phyloP scores from a whole-genome alignment of 2,888 invertebrate genomes.

The Acanthosepion lycidas region DNA sequence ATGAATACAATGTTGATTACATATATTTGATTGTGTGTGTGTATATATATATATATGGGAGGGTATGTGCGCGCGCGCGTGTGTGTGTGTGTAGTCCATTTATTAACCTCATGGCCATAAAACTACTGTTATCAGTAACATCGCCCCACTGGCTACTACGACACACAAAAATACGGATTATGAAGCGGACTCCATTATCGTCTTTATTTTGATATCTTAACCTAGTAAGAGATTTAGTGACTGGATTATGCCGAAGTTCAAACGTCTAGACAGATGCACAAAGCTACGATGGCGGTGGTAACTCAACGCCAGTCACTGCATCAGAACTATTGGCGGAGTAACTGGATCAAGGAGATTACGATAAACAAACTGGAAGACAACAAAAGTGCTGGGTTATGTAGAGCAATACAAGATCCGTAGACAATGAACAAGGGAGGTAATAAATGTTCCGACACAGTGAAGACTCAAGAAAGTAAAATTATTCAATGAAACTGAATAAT shows the following conservation, averaged over 20 bases:
- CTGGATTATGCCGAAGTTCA: slow-evolving; percentile 18
- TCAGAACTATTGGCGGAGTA: background rate
- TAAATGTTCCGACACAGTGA: too few relatives aligned
- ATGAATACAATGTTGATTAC: too few relatives aligned
- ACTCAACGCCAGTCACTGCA: background rate
- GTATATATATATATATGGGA: too few relatives aligned
- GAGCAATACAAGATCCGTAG: background rate
- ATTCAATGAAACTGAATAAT: too few relatives aligned
- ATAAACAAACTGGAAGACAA: background rate
- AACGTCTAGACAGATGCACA: background rate
- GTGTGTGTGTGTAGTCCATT: too few relatives aligned
- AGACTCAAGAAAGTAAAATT: too few relatives aligned
- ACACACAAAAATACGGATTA: background rate
- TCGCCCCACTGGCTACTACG: background rate
- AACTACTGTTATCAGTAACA: background rate
- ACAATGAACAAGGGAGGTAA: background rate
- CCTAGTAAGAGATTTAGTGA: background rate
- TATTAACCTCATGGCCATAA: too few relatives aligned
- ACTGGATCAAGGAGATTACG: background rate
- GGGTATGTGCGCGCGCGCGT: too few relatives aligned
- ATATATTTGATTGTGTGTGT: too few relatives aligned
- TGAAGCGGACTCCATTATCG: background rate
- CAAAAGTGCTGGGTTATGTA: background rate
- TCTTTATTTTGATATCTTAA: background rate
- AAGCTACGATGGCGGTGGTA: background rate